phyloP scores from a whole-genome alignment of 2,113 vertebrate species.

The Hemiprocne comata region DNA sequence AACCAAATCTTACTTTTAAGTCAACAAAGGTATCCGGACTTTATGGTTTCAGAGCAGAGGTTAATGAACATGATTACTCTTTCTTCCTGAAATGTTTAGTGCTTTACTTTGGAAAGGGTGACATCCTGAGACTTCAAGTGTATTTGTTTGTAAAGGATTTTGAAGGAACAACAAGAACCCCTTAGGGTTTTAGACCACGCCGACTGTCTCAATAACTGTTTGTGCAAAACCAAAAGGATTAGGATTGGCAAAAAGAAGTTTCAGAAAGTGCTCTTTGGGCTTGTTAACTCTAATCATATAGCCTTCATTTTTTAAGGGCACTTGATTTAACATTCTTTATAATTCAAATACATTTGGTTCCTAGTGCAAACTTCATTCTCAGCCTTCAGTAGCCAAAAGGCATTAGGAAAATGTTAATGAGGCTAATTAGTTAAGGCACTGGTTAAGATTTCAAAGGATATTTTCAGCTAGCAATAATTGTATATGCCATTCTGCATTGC shows the following conservation, averaged over 20 bases:
- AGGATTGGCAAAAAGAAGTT: background rate
- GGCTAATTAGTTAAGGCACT: background rate
- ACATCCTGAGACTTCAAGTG: background rate
- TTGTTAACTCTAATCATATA: background rate
- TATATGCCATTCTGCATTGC: background rate
- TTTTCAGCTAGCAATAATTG: background rate
- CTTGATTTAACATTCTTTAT: background rate
- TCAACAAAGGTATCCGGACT: background rate
- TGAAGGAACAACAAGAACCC: background rate
- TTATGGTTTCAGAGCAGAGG: background rate
- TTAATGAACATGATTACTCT: slow-evolving; percentile 29
- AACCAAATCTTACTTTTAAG: background rate
- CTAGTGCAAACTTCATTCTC: slow-evolving; percentile 1
- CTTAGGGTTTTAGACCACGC: background rate
- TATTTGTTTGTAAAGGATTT: slow-evolving; percentile 2
- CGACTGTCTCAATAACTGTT: background rate
- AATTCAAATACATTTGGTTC: slow-evolving; percentile 20
- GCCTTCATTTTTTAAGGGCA: background rate
- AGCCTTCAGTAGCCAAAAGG: background rate
- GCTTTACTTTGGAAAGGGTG: background rate
- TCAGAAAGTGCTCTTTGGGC: background rate
- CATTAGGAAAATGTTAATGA: background rate
- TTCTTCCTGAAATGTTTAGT: background rate
- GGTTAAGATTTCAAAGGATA: background rate
- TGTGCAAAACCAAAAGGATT: background rate